These are phyloP conservation scores for Rhabdomys dilectus DNA, from an alignment of 2,113 vertebrate species.

Conservation along the genomic window DNA sequence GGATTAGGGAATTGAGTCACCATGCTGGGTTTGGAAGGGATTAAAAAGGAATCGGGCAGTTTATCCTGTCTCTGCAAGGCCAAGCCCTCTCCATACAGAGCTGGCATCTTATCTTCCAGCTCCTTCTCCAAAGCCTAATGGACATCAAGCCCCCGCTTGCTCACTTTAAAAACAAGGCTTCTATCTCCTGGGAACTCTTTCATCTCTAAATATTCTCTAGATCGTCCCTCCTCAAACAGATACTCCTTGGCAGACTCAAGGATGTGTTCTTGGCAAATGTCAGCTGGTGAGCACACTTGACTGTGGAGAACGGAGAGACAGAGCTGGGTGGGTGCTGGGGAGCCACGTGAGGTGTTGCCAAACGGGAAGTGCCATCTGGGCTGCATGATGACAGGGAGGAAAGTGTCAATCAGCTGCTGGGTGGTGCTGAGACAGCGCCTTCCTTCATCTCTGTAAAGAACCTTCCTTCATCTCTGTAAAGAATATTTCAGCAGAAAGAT, in stretches of 20 bases:
- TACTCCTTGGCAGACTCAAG: slow-evolving; percentile 31
- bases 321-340: neutral
- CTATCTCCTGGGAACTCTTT: neutral
- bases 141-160: neutral
- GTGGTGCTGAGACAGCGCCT: neutral
- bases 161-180: neutral
- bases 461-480: neutral
- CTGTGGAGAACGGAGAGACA: slow-evolving; percentile 48
- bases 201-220: neutral
- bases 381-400: neutral
- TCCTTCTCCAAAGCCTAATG: rapidly evolving
- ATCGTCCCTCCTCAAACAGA: slow-evolving; percentile 23
- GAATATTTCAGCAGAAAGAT: neutral
- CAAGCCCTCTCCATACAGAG: neutral
- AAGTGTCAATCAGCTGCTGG: neutral
- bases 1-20: neutral
- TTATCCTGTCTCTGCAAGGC: neutral
- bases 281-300: slow-evolving; percentile 20
- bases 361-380: slow-evolving; percentile 71
- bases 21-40: neutral
- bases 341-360: slow-evolving; percentile 60
- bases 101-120: no score
- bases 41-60: neutral
- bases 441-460: neutral
- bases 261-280: slow-evolving; percentile 59